A percentile compares a stretch with the other conserved stretches of the same genome.
These are phyloP conservation scores for Atethmia centrago DNA, from an alignment of 2,888 invertebrate species.

Conservation along the genomic window DNA sequence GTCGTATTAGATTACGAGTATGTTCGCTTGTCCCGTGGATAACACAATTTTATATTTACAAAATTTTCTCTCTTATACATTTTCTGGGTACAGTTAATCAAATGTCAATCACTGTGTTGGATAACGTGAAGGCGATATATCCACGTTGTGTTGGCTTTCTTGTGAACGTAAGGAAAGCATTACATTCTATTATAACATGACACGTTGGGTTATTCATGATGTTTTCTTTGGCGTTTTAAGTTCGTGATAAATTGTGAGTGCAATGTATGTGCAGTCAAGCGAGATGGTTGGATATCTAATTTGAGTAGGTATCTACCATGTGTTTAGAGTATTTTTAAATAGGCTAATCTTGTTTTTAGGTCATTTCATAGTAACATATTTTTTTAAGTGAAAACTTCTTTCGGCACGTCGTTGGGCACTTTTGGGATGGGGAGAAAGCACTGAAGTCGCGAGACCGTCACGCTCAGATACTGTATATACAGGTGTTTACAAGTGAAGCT, in stretches of 20 bases:
- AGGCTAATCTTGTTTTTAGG: too few species aligned
- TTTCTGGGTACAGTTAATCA: constrained; percentile 40
- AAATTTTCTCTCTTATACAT: constrained; percentile 15
- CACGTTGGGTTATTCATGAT: constrained; percentile 29
- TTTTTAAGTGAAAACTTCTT: too few species aligned
- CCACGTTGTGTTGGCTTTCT: constrained; percentile 46
- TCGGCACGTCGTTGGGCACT: too few species aligned
- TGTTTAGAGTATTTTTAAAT: too few species aligned
- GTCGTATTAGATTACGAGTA: constrained; percentile 29
- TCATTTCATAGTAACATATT: too few species aligned
- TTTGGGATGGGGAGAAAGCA: too few species aligned
- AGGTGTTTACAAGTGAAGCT: too few species aligned
- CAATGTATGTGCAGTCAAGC: neutral
- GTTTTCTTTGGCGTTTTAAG: constrained; percentile 38
- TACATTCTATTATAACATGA: constrained; percentile 42
- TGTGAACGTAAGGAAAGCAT: constrained; percentile 26
- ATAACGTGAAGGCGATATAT: constrained; percentile 44
- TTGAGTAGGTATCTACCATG: neutral
- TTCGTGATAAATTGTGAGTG: constrained; percentile 28
- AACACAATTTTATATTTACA: constrained; percentile 25
- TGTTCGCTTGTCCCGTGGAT: constrained; percentile 24
- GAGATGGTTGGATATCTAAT: neutral
- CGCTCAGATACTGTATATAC: too few species aligned
- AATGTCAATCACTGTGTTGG: constrained; percentile 54
- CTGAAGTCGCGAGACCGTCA: too few species aligned